These are phyloP conservation scores for Tychaedon coryphoeus DNA, from an alignment of 2,113 vertebrate genomes.

Conservation along the genomic window DNA sequence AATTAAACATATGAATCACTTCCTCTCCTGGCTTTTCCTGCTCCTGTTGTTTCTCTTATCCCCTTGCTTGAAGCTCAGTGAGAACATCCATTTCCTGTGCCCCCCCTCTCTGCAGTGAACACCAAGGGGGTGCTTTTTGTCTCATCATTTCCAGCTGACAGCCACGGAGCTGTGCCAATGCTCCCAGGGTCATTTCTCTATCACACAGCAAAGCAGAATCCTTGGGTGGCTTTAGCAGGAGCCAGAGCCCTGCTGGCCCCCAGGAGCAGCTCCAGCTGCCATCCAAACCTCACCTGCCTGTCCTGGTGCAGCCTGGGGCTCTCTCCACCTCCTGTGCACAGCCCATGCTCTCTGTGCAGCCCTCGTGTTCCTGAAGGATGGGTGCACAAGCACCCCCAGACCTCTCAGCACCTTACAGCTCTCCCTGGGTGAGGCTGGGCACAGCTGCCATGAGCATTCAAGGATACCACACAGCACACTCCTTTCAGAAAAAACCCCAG, in stretches of 20 bases:
- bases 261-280: background rate
- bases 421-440: background rate
- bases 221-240: background rate
- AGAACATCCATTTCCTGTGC: background rate
- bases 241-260: background rate
- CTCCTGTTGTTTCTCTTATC: background rate
- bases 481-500: background rate
- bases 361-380: accelerated
- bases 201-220: background rate
- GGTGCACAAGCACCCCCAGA: accelerated
- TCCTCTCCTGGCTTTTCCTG: background rate
- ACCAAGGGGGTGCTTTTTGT: background rate
- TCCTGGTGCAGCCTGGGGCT: background rate
- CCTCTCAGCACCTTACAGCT: background rate
- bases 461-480: too few species aligned
- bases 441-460: background rate
- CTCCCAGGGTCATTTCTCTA: background rate
- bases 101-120: background rate
- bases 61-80: background rate
- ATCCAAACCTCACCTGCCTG: background rate
- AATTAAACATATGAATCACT: conserved; percentile 57
- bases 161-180: background rate
- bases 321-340: too few species aligned
- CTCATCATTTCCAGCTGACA: background rate
- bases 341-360: background rate